A percentile compares a stretch with the other conserved stretches of the same genome.
phyloP scores from a whole-genome alignment of 2,797 vertebrate genomes.

The Crotalus adamanteus region DNA sequence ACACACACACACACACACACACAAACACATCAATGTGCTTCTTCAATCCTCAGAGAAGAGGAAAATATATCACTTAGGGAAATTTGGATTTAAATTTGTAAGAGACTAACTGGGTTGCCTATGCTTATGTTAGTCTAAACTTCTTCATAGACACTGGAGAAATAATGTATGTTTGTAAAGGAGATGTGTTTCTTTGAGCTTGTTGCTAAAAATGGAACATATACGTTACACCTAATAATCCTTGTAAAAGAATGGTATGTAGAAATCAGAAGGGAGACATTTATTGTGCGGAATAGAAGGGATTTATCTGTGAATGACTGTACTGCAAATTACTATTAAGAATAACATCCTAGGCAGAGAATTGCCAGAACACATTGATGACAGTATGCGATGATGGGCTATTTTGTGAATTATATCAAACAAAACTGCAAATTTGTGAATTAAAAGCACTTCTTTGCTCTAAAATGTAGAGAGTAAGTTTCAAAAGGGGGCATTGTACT shows the following conservation, averaged over 20 bases:
- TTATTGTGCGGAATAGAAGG: neutral
- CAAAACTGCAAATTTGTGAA: neutral
- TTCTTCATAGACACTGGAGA: neutral
- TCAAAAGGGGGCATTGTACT: neutral
- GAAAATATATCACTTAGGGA: neutral
- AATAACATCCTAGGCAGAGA: neutral
- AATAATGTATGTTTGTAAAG: neutral
- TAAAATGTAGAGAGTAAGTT: neutral
- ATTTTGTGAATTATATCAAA: neutral
- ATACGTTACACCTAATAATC: neutral
- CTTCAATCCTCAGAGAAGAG: neutral
- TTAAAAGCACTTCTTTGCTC: neutral
- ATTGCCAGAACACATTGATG: neutral
- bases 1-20: neutral
- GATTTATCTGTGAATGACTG: neutral
- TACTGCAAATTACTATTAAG: neutral
- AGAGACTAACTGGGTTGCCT: neutral
- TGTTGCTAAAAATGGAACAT: neutral
- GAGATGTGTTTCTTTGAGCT: neutral
- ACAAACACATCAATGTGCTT: neutral
- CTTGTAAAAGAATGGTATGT: neutral
- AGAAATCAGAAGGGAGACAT: neutral
- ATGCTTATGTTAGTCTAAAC: neutral
- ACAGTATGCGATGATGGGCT: neutral
- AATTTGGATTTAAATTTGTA: neutral